phyloP scores from a whole-genome alignment of 2,113 vertebrate genomes.

The Calonectris borealis region DNA sequence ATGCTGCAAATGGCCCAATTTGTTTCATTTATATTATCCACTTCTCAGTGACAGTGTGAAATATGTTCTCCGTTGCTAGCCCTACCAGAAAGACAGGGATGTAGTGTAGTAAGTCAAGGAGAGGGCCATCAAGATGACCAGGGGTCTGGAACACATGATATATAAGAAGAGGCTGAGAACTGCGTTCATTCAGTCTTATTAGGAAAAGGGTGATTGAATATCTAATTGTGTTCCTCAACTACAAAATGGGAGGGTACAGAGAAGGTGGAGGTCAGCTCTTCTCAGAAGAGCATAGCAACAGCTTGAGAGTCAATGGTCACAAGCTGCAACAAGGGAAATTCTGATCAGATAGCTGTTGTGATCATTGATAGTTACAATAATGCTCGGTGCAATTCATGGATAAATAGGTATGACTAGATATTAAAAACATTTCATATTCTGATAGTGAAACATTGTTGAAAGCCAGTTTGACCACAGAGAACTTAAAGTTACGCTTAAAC shows the following conservation, averaged over 20 bases:
- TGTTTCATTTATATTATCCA: neutral
- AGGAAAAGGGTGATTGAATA: neutral
- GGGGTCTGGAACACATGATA: neutral
- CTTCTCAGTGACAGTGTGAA: neutral
- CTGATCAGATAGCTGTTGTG: neutral
- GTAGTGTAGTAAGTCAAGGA: neutral
- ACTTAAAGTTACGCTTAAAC: neutral
- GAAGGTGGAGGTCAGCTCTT: neutral
- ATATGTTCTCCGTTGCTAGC: neutral
- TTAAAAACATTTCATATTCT: neutral
- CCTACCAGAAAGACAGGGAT: neutral
- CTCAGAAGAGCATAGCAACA: neutral
- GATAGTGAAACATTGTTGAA: neutral
- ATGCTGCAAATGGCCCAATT: neutral
- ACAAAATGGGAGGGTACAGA: neutral
- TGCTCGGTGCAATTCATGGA: neutral
- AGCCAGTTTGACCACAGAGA: neutral
- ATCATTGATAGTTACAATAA: neutral
- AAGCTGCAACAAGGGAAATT: neutral
- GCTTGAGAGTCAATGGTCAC: neutral
- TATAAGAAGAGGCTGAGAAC: neutral
- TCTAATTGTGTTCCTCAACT: neutral
- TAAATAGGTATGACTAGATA: neutral
- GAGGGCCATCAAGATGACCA: neutral
- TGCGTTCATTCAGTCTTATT: neutral